Evolutionary conservation across 2,113 vertebrate species (phyloP), one percentile per base, ranked within the genome.

Genomic region (Brienomyrus brachyistius): DNA sequence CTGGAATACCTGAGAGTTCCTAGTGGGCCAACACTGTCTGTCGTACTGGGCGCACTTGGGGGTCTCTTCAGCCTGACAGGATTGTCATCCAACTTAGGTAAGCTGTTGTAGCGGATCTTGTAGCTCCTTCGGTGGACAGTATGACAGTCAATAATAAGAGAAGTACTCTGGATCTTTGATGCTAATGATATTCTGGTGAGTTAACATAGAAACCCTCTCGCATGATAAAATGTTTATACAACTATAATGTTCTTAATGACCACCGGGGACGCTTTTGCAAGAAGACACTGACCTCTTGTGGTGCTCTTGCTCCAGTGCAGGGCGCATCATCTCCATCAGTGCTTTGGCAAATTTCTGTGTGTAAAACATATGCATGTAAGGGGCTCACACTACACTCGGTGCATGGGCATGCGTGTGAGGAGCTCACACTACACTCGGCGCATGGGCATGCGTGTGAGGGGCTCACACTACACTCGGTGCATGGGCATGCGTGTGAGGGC

Each of bases 71-170:
- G 95, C 0, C 93, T 92, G 3, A 93, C 90, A 27, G 95, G 94
- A 0, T 95, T 91, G 0, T 93, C 93, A 80, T 96, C 96, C 0
- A 94, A 94, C 90, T 95, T 95, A 0, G 96, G 96, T 59, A 97
- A 86, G 0, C 96, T 97, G 94, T 96, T 97, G 93, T 96, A 96
- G 9, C 96, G 91, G 85, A 95, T 94, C 93, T 96, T 97, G 93
- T 96, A 97, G 92, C 96, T 97, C 94, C 96, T 96, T 21, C 31
- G 17, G 8, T 2, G 5, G 4, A 45, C 82, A 48, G 77, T 43
- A 40, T 43, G 74, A 43, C 74, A 77, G 15, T 77, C 45, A 48
- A 21, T 83, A 21, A 83, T n/a, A 23, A n/a, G 47, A 43, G 8
- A 47, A 83, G 43, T n/a, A 10, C 43, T 47, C 80, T 47, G 40